A percentile compares a stretch with the other conserved stretches of the same genome.
phyloP scores from a whole-genome alignment of 2,113 vertebrate species.

The Saimiri boliviensis region DNA sequence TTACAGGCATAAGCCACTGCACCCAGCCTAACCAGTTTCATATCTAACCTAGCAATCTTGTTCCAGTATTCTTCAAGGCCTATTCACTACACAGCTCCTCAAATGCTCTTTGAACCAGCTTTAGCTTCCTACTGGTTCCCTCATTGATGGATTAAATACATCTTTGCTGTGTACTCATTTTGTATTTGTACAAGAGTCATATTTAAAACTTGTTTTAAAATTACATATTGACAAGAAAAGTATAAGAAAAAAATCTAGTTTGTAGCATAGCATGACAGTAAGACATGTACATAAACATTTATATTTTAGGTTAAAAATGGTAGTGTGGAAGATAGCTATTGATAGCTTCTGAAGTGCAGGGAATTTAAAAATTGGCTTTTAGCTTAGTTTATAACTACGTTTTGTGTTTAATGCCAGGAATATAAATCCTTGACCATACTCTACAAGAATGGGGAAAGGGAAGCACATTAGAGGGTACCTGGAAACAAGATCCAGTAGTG shows the following conservation, averaged over 20 bases:
- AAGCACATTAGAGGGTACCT: background rate
- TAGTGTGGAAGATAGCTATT: background rate
- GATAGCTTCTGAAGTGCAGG: background rate
- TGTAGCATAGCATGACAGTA: background rate
- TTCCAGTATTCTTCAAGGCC: background rate
- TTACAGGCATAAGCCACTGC: accelerated
- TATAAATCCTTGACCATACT: background rate
- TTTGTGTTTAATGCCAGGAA: background rate
- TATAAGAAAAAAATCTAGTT: background rate
- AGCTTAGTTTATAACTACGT: background rate
- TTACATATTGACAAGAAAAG: background rate
- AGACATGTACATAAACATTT: background rate
- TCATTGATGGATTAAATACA: background rate
- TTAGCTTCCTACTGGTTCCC: background rate
- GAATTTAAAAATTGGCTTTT: background rate
- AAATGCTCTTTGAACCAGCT: background rate
- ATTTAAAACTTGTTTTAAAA: background rate
- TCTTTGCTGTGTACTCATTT: constrained; percentile 2
- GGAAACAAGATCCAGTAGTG: background rate
- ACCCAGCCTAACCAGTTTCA: background rate
- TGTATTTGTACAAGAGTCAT: background rate
- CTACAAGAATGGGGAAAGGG: background rate
- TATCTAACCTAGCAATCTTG: background rate
- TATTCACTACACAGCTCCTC: background rate
- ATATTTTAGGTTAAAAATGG: background rate